phyloP scores from a whole-genome alignment of 2,113 vertebrate species.

The Daubentonia madagascariensis region DNA sequence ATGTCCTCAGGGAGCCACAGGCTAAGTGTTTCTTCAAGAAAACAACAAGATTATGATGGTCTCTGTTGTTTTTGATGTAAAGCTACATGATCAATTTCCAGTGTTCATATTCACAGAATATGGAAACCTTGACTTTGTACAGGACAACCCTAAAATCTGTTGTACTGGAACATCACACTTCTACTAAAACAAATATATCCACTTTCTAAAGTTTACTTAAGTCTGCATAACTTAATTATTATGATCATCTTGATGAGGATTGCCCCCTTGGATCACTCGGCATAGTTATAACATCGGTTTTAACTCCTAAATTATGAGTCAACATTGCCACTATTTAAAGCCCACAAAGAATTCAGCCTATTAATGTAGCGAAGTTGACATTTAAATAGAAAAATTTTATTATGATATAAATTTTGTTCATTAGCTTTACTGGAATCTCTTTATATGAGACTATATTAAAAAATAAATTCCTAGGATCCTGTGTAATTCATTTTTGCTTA shows the following conservation, averaged over 20 bases:
- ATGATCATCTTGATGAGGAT: neutral
- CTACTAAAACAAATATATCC: neutral
- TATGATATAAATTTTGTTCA: conserved; percentile 7
- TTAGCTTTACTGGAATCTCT: conserved; percentile 24
- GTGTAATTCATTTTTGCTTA: conserved; percentile 27
- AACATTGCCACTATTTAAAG: neutral
- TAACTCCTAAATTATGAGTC: conserved; percentile 32
- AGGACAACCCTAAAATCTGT: neutral
- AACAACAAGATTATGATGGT: neutral
- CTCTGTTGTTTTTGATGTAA: neutral
- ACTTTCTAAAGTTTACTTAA: neutral
- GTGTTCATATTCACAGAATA: neutral
- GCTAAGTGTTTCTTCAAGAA: neutral
- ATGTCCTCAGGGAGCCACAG: neutral
- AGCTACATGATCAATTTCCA: neutral
- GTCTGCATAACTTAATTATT: neutral
- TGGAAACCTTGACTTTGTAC: neutral
- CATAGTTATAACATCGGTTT: neutral
- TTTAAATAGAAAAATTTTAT: neutral
- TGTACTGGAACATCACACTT: neutral
- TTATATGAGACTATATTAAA: neutral
- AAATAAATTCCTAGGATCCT: neutral
- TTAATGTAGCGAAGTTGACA: conserved; percentile 18
- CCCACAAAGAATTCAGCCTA: neutral
- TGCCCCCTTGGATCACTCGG: neutral